Base-by-base conservation (phyloP, 2,888 invertebrate genomes). In the Caenorhabditis macrosperma region DNA sequence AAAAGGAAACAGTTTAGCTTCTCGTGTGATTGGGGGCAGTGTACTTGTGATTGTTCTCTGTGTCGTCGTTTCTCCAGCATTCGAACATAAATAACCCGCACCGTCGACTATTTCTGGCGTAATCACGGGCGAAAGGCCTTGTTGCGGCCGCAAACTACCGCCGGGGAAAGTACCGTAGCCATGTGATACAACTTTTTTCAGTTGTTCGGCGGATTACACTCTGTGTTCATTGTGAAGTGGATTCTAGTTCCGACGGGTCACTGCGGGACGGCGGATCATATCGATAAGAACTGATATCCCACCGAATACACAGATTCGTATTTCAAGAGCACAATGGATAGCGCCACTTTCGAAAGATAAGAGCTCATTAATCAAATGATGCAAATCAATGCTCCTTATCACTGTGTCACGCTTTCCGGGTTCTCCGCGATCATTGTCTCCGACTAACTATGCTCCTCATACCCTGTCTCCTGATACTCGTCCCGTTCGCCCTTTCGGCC, bases 341-440 rank as follows among this genome's bases (percentile, higher is more conserved):
- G n/a, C 10, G 12, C 7, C 20, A n/a, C 26, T 28, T 30, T 24
- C 17, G 10, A 38, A 9, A 28, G 24, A 44, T 28, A 28, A 64
- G 15, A 17, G 30, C 66, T 33, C 33, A n/a, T 61, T 71, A 54
- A 71, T 71, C 71, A 71, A 50, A 54, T 71, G 71, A 71, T 54
- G 69, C 38, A 69, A 69, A 57, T 50, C 48, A 44, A 22, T 50
- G 48, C 59, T 67, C 52, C 50, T 69, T 60, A 28, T 59, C 59
- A 57, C 35, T 30, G 33, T 20, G 28, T 61, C 61, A 28, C 71
- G 22, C 20, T 69, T 69, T 61, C 69, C 71, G 71, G 71, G 61
- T 61, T 61, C 71, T 50, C 26, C 46, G 28, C 52, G 69, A 60
- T 20, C 69, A 69, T 15, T 44, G 24, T 75, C 20, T 20, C 17